phyloP scores from a whole-genome alignment of 2,113 vertebrate genomes.

The Aldabrachelys gigantea region DNA sequence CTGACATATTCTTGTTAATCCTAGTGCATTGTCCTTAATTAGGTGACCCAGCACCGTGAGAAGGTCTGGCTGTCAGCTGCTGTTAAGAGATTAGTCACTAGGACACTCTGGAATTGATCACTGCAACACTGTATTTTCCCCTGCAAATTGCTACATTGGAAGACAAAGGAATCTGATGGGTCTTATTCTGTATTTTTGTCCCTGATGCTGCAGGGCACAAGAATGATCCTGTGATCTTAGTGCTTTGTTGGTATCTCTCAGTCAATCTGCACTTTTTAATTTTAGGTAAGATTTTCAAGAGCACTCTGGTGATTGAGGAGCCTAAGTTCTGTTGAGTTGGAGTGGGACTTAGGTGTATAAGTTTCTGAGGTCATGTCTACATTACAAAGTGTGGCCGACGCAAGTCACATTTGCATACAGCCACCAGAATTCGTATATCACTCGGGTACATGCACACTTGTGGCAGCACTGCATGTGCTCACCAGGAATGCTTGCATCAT shows the following conservation, averaged over 20 bases:
- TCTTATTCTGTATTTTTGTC: not conserved
- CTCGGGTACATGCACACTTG: not conserved
- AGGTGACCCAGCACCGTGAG: not conserved
- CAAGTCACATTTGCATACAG: not conserved
- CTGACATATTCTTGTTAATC: not conserved
- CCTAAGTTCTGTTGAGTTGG: not conserved
- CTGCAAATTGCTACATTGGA: not conserved
- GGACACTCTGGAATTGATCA: not conserved
- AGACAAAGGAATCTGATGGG: not conserved
- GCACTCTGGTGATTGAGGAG: not conserved
- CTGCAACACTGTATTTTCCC: not conserved
- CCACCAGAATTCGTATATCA: not conserved
- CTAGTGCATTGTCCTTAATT: not conserved
- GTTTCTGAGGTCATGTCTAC: not conserved
- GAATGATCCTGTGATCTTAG: no score
- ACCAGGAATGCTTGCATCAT: not conserved
- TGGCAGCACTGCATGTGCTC: not conserved
- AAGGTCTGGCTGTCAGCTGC: not conserved
- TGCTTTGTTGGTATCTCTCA: not conserved
- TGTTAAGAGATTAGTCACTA: not conserved
- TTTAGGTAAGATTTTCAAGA: not conserved
- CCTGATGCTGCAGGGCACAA: not conserved
- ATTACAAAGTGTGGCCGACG: not conserved
- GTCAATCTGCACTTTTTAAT: not conserved
- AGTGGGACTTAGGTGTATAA: not conserved